phyloP scores from a whole-genome alignment of 2,888 invertebrate genomes.

The Melieria crassipennis region DNA sequence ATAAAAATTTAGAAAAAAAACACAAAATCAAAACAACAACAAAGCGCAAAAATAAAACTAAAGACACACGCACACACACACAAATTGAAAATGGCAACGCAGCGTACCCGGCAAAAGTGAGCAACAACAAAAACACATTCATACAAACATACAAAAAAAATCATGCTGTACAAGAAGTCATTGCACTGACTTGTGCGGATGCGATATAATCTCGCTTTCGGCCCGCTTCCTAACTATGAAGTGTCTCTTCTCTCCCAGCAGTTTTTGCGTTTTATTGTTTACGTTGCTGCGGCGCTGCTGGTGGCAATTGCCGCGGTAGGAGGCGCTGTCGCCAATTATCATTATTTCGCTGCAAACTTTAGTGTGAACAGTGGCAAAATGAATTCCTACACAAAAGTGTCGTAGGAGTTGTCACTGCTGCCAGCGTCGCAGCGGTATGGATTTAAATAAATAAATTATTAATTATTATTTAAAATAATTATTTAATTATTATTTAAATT shows the following conservation, averaged over 20 bases:
- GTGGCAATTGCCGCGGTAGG: too few relatives aligned
- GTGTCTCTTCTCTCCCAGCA: too few relatives aligned
- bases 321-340: conserved; percentile 51
- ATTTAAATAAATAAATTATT: too few relatives aligned
- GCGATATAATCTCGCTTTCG: conserved; percentile 30
- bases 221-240: too few relatives aligned
- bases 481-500: too few relatives aligned
- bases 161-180: conserved; percentile 32
- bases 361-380: conserved; percentile 55
- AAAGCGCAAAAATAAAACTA: too few relatives aligned
- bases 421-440: too few relatives aligned
- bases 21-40: too few relatives aligned
- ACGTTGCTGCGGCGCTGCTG: not conserved
- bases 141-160: too few relatives aligned
- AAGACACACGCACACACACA: not conserved
- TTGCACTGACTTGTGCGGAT: conserved; percentile 36
- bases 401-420: not conserved
- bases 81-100: not conserved
- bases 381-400: conserved; percentile 50
- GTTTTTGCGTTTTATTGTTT: conserved; percentile 1
- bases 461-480: too few relatives aligned
- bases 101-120: not conserved
- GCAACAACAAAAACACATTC: too few relatives aligned
- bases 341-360: conserved; percentile 47
- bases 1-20: not conserved